phyloP scores from a whole-genome alignment of 2,797 vertebrate genomes.

The Myoxocephalus aenaeus region DNA sequence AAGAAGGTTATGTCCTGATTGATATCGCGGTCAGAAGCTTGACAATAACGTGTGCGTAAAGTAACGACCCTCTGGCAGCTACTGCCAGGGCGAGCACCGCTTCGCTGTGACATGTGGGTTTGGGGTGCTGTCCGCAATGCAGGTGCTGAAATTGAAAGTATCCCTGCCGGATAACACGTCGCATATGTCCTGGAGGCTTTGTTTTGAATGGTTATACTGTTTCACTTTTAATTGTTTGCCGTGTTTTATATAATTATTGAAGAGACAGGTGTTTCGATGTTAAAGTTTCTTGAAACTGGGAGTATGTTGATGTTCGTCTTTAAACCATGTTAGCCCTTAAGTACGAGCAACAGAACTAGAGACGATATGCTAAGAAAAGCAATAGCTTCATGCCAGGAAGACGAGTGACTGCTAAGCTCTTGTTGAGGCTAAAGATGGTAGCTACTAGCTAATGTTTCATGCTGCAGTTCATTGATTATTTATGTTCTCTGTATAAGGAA shows the following conservation, averaged over 20 bases:
- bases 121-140: constrained; percentile 86
- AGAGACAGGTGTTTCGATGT: background rate
- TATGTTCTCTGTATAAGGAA: constrained; percentile 70
- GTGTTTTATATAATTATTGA: background rate
- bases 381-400: background rate
- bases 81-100: constrained; percentile 16
- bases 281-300: background rate
- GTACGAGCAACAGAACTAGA: background rate
- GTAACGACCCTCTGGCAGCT: constrained; percentile 15
- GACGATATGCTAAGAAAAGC: background rate
- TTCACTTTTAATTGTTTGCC: background rate
- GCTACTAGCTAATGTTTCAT: constrained; percentile 66
- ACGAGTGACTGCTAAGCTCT: constrained; percentile 20
- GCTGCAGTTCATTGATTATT: constrained; percentile 86
- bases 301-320: background rate
- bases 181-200: background rate
- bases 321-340: background rate
- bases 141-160: constrained; percentile 81
- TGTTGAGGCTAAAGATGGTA: constrained; percentile 41
- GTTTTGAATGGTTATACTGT: background rate
- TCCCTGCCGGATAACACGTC: constrained; percentile 6
- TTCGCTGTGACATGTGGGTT: constrained; percentile 30
- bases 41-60: background rate
- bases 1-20: constrained; percentile 17
- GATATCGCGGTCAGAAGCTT: constrained; percentile 11